Conservation (phyloP, 2,797 vertebrate genomes). For the Sebastes diaconus region DNA sequence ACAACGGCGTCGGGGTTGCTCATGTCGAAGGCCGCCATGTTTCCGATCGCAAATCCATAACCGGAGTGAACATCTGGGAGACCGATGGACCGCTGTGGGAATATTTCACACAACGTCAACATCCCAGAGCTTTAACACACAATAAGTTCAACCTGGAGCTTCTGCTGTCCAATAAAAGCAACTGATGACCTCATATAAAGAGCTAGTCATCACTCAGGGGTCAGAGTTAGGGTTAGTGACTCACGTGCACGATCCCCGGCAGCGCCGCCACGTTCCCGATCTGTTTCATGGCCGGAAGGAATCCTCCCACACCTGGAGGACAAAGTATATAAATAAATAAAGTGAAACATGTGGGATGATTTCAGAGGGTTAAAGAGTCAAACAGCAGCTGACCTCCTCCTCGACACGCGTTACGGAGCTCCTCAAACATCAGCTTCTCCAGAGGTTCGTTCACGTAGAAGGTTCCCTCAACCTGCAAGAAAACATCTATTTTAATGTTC, state of each 20-base stretch:
- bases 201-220: neutral
- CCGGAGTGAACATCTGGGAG: constrained; percentile 98
- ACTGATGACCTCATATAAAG: neutral
- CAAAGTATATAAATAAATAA: neutral
- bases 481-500: neutral
- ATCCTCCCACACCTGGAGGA: constrained; percentile 89
- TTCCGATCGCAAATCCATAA: constrained; percentile 98
- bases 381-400: constrained; percentile 86
- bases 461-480: constrained; percentile 90
- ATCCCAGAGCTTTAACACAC: neutral
- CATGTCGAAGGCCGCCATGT: constrained; percentile 99
- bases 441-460: constrained; percentile 97
- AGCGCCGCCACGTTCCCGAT: constrained; percentile 97
- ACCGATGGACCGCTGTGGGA: constrained; percentile 90
- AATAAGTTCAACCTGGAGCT: neutral
- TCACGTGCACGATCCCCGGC: constrained; percentile 95
- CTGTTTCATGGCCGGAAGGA: constrained; percentile 98
- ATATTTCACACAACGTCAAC: neutral
- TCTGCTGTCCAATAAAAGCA: too few species aligned
- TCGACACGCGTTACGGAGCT: constrained; percentile 92
- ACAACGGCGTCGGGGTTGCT: constrained; percentile 91
- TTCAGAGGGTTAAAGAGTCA: fast-evolving
- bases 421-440: constrained; percentile 98
- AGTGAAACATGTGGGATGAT: fast-evolving
- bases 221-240: constrained; percentile 40